Evolutionary conservation across 2,888 invertebrate genomes (phyloP).

Genomic region (Sepiola atlantica): DNA sequence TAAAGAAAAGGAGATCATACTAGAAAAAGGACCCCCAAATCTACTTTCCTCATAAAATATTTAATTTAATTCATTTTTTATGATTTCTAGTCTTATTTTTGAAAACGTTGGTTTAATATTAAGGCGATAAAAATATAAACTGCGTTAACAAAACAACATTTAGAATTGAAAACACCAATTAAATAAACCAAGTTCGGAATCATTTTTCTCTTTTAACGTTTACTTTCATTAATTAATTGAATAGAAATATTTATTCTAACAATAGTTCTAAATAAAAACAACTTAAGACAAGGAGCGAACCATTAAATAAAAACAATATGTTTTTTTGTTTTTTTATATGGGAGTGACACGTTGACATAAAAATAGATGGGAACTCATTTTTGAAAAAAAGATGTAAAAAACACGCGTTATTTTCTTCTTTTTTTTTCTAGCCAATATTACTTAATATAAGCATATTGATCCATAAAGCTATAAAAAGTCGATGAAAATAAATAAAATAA

Average conservation of each 20-base stretch:
- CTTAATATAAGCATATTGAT: background rate
- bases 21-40: too few species aligned
- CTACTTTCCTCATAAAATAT: too few species aligned
- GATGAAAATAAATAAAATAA: background rate
- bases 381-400: background rate
- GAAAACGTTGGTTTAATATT: too few species aligned
- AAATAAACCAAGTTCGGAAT: too few species aligned
- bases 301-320: background rate
- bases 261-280: background rate
- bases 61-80: too few species aligned
- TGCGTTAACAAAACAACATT: too few species aligned
- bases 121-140: too few species aligned
- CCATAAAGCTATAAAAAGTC: background rate
- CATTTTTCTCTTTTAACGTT: too few species aligned
- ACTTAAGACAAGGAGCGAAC: background rate
- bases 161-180: too few species aligned
- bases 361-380: background rate
- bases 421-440: too few species aligned
- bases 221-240: background rate
- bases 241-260: background rate
- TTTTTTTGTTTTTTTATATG: background rate
- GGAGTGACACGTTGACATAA: slow-evolving; percentile 8
- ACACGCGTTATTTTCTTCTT: background rate
- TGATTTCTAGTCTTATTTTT: too few species aligned
- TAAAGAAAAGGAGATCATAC: too few species aligned